Conservation (phyloP, 2,888 invertebrate species). For the Petrophora chlorosata region DNA sequence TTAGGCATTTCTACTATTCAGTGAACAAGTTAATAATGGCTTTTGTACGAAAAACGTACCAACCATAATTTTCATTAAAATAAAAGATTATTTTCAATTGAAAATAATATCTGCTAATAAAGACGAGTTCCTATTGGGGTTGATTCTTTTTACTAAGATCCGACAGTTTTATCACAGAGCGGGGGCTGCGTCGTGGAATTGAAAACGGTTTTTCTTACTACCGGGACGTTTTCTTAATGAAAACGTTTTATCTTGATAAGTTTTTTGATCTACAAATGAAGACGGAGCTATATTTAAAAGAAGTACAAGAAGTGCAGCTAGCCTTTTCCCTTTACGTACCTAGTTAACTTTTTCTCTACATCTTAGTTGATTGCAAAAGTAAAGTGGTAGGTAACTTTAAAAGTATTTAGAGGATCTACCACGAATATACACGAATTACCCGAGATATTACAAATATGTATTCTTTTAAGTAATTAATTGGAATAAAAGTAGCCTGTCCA, state of each 20-base stretch:
- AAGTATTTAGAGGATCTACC: too few relatives aligned
- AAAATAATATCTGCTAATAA: conserved; percentile 4
- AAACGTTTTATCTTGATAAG: conserved; percentile 33
- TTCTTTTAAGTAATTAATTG: too few relatives aligned
- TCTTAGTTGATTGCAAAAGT: too few relatives aligned
- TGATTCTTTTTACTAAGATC: neutral
- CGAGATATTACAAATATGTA: too few relatives aligned
- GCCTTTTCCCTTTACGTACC: neutral
- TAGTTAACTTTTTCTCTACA: too few relatives aligned
- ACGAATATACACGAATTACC: too few relatives aligned
- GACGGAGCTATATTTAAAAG: conserved; percentile 2
- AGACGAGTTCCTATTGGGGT: conserved; percentile 5
- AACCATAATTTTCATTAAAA: too few relatives aligned
- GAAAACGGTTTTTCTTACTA: conserved; percentile 19
- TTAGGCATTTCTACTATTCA: too few relatives aligned
- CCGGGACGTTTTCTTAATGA: conserved; percentile 24
- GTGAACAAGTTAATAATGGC: too few relatives aligned
- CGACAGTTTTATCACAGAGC: conserved; percentile 11
- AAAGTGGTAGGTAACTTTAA: too few relatives aligned
- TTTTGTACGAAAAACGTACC: too few relatives aligned
- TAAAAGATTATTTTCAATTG: neutral
- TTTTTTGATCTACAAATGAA: conserved; percentile 20
- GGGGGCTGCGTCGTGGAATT: conserved; percentile 18
- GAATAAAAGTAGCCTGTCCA: too few relatives aligned
- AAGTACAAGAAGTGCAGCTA: neutral